Percentiles rank a stretch among this genome's conserved stretches.
phyloP scores from a whole-genome alignment of 2,888 invertebrate species.

The Pachliopta kotzebuea region DNA sequence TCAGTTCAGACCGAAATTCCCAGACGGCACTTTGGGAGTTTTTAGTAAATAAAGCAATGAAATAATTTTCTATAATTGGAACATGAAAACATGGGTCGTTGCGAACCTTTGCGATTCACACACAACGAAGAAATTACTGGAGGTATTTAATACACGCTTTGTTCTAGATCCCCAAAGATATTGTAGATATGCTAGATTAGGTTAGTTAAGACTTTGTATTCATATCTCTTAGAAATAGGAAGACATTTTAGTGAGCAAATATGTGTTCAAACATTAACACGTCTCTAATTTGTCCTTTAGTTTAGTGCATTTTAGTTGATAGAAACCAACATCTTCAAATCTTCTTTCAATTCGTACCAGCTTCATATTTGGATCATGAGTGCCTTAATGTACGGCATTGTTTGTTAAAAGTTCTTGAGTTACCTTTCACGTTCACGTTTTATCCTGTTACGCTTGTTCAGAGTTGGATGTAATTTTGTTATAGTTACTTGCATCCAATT shows the following conservation, averaged over 20 bases:
- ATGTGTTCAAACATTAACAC: conserved; percentile 21
- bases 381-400: conserved; percentile 77
- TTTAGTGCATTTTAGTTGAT: conserved; percentile 6
- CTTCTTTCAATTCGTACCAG: conserved; percentile 22
- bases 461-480: conserved; percentile 33
- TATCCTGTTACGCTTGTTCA: conserved; percentile 42
- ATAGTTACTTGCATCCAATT: conserved; percentile 32
- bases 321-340: conserved; percentile 34
- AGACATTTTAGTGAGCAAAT: conserved; percentile 30
- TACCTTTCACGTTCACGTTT: conserved; percentile 50
- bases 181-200: conserved; percentile 46
- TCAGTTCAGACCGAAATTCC: background rate
- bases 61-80: background rate
- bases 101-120: background rate
- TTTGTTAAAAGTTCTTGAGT: conserved; percentile 52
- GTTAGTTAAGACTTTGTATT: conserved; percentile 39
- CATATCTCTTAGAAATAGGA: conserved; percentile 40
- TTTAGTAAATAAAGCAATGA: conserved; percentile 8
- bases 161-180: conserved; percentile 61
- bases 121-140: conserved; percentile 43
- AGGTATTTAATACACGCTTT: conserved; percentile 30
- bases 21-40: conserved; percentile 3
- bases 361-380: conserved; percentile 37
- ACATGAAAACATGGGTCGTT: conserved; percentile 1
- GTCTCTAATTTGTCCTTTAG: conserved; percentile 7